Evolutionary conservation across 2,888 invertebrate genomes (phyloP).

Genomic region (Coenonympha glycerion): DNA sequence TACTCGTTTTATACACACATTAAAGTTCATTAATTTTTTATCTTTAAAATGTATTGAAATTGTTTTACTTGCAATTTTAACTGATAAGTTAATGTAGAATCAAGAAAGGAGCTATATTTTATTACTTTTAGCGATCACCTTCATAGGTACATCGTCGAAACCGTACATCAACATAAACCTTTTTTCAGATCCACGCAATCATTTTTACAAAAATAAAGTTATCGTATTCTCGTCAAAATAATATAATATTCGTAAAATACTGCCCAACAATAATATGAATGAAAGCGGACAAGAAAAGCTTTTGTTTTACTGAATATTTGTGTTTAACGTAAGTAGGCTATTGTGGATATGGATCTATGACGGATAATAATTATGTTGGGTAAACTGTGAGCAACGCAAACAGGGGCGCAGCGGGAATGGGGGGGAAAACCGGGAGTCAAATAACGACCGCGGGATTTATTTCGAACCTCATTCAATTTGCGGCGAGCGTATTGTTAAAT

Average conservation of each 20-base stretch:
- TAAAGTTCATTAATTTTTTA: background rate
- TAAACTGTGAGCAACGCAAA: constrained; percentile 57
- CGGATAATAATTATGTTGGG: constrained; percentile 49
- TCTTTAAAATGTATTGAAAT: background rate
- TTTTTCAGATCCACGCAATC: no score
- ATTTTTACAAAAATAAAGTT: no score
- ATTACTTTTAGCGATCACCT: no score
- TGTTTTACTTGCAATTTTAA: background rate
- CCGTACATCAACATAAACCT: no score
- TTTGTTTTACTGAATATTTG: constrained; percentile 1
- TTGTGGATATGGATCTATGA: constrained; percentile 21
- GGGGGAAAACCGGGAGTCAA: constrained; percentile 61
- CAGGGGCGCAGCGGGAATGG: constrained; percentile 59
- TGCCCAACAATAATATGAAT: constrained; percentile 5
- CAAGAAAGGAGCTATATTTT: no score
- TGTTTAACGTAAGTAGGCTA: constrained; percentile 12
- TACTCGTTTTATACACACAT: constrained; percentile 8
- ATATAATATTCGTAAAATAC: no score
- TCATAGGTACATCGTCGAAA: no score
- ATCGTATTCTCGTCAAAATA: no score
- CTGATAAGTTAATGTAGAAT: no score
- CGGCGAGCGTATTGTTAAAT: constrained; percentile 67
- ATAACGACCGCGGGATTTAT: constrained; percentile 70
- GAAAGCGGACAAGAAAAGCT: constrained; percentile 4
- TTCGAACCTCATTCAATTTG: constrained; percentile 72